Conservation (phyloP, 2,113 vertebrate genomes). For the Chiloscyllium plagiosum region DNA sequence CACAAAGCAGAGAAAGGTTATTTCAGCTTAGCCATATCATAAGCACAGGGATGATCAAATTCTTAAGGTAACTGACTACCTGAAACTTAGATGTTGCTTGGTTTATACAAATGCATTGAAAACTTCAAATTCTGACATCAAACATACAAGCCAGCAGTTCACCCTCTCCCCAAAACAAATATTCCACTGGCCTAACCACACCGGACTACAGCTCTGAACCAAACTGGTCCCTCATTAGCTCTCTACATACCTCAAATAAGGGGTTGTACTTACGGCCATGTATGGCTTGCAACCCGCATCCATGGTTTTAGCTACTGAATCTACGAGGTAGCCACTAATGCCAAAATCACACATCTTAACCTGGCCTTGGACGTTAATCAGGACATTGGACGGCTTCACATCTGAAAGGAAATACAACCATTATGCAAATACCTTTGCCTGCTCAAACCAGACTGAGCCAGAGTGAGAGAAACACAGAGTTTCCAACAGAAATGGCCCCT, state of each 20-base stretch:
- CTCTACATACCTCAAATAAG: background rate
- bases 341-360: constrained; percentile 99
- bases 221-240: background rate
- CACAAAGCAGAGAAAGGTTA: background rate
- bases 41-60: background rate
- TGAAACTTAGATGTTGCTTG: too few species aligned
- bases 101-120: background rate
- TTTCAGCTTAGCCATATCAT: background rate
- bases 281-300: constrained; percentile 95
- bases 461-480: background rate
- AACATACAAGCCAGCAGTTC: background rate
- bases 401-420: constrained; percentile 57
- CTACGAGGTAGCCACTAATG: constrained; percentile 93
- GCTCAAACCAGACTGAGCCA: background rate
- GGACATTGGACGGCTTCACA: constrained; percentile 94
- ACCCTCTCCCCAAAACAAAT: background rate
- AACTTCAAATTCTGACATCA: background rate
- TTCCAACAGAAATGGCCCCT: background rate
- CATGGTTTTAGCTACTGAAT: constrained; percentile 93
- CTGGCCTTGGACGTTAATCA: constrained; percentile 89
- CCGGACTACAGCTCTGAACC: background rate
- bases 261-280: constrained; percentile 79
- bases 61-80: background rate
- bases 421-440: background rate
- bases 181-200: background rate